Evolutionary conservation across 2,113 vertebrate species (phyloP), one percentile per base, ranked within the genome.

Genomic region (Cettia cetti): DNA sequence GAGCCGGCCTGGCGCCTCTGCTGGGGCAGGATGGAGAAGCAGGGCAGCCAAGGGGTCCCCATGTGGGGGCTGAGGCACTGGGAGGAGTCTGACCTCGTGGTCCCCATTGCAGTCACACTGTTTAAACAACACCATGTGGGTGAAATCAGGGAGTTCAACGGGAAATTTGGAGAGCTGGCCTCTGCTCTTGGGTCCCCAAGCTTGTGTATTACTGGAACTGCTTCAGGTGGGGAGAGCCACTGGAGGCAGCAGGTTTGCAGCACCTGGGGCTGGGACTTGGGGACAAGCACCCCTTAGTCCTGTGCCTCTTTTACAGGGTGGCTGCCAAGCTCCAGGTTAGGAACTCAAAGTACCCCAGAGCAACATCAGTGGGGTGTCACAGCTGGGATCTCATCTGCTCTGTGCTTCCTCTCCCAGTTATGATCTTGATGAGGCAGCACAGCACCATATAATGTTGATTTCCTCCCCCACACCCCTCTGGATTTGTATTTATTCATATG

Each of bases 81-180:
- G 54, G 57, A 54, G 47, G 31, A 11, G 18, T 11, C 7, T 0
- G 4, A 30, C 54, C 37, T 63, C 0, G 0, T 14, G 20, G 8
- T 61, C 15, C 28, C 27, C 22, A 11, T 33, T 59, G 49, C 26
- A 9, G 35, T 44, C 15, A 7, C 19, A 7, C 39, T 13, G 65
- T 37, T 35, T 0, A 21, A 23, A 21, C 10, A 10, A 5, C 33
- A 5, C 0, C 0, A 1, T 8, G 44, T 11, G 64, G 39, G 35
- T 52, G 47, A 37, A 39, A 35, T 39, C 7, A 8, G 42, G 45
- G 45, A 78, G 20, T 30, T 47, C 54, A 15, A 0, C 0, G 3
- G 68, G 47, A 54, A 42, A 45, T 7, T 6, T 0, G 1, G 56
- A 61, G 54, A 63, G 47, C 31, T 52, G 42, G 18, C 27, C 14